Conservation (phyloP, 2,113 vertebrate species). For the Edolisoma coerulescens region DNA sequence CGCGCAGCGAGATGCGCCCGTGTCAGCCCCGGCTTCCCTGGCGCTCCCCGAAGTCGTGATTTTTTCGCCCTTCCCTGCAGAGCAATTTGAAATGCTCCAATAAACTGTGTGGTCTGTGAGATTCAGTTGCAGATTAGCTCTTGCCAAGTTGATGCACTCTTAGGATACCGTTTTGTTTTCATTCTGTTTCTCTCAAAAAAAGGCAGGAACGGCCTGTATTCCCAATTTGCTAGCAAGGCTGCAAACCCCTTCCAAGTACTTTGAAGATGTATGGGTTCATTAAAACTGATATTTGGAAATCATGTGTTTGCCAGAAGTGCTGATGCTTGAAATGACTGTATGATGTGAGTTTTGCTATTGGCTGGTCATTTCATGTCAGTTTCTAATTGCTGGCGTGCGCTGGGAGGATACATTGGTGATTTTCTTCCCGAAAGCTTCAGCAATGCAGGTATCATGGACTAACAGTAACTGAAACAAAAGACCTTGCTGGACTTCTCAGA, state of each 20-base stretch:
- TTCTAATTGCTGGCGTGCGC: background rate
- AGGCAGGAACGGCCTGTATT: background rate
- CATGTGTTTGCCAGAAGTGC: background rate
- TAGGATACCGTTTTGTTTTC: background rate
- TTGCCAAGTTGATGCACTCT: background rate
- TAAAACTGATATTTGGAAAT: background rate
- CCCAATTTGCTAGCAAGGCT: background rate
- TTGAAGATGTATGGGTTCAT: background rate
- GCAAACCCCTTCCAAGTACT: background rate
- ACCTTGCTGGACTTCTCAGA: constrained; percentile 6
- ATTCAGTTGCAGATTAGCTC: background rate
- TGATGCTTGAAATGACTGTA: background rate
- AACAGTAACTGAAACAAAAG: constrained; percentile 60
- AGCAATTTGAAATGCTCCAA: background rate
- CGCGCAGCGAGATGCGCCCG: background rate
- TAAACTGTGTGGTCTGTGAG: background rate
- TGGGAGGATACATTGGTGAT: background rate
- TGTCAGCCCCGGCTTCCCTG: background rate
- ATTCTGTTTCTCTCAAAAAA: background rate
- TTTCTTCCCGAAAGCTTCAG: constrained; percentile 34
- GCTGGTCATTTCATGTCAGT: background rate
- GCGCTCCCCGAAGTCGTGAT: background rate
- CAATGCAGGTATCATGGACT: constrained; percentile 56
- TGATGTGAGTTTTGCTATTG: background rate
- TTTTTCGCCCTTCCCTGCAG: background rate